Conservation (phyloP, 2,888 invertebrate genomes). For the Amphimallon solstitiale region DNA sequence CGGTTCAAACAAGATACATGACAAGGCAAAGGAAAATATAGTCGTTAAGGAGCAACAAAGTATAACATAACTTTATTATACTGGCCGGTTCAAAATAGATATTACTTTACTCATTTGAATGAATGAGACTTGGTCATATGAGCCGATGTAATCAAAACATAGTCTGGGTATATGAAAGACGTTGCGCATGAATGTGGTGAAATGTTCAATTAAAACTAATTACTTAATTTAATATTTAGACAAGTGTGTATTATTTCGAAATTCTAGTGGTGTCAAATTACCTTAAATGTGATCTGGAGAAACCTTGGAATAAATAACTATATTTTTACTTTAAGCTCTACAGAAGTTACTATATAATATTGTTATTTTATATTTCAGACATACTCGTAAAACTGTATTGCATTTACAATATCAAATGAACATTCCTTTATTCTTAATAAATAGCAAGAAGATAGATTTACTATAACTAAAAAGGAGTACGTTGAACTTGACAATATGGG, state of each 20-base stretch:
- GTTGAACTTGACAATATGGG: no score
- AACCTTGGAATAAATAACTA: constrained; percentile 16
- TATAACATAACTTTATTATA: constrained; percentile 13
- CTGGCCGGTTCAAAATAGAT: not conserved
- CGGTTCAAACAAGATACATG: not conserved
- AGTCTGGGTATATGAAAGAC: not conserved
- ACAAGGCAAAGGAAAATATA: not conserved
- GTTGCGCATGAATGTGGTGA: not conserved
- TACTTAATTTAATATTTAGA: constrained; percentile 1
- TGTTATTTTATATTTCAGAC: no score
- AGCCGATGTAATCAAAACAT: not conserved
- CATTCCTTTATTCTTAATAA: no score
- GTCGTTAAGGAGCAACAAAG: not conserved
- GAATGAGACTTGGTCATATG: not conserved
- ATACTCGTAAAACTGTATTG: no score
- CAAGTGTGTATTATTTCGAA: not conserved
- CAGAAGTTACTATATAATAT: no score
- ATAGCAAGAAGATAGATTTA: no score
- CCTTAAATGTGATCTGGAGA: not conserved
- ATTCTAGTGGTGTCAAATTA: constrained; percentile 12
- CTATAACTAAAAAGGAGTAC: no score
- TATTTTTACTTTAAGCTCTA: no score
- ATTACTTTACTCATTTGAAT: constrained; percentile 14
- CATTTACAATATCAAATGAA: no score
- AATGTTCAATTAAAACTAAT: constrained; percentile 23